These are phyloP conservation scores for Lithobates sylvaticus DNA, from an alignment of 2,797 vertebrate species.

Conservation along the genomic window DNA sequence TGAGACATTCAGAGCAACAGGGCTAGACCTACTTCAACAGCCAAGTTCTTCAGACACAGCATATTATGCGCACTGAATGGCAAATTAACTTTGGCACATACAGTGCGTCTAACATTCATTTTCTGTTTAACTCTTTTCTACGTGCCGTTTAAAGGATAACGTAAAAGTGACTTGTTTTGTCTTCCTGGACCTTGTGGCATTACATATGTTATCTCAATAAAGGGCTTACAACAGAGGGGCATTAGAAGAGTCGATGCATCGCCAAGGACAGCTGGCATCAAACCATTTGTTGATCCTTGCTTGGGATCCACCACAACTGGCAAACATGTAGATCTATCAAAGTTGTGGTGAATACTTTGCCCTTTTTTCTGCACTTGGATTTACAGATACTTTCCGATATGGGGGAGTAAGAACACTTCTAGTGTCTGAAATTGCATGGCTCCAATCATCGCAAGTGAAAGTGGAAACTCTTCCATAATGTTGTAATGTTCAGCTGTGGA, in stretches of 20 bases:
- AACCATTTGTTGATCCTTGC: too few species aligned
- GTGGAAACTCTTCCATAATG: too few species aligned
- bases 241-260: background rate
- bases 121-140: constrained; percentile 27
- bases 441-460: too few species aligned
- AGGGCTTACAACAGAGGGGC: background rate
- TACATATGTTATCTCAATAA: background rate
- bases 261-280: background rate
- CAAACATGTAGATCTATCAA: background rate
- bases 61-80: constrained; percentile 58
- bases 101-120: constrained; percentile 21
- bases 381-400: too few species aligned
- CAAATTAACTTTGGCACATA: constrained; percentile 61
- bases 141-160: background rate
- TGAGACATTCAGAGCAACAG: constrained; percentile 60
- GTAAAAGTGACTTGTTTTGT: background rate
- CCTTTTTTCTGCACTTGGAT: background rate
- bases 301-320: too few species aligned
- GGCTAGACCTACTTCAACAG: constrained; percentile 58
- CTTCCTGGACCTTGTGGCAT: background rate
- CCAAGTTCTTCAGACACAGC: constrained; percentile 60
- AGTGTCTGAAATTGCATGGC: too few species aligned
- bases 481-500: too few species aligned
- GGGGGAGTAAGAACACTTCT: too few species aligned
- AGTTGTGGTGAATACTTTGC: background rate